Evolutionary conservation across 1,140 invertebrate genomes (phyloP), one percentile per base, ranked within the genome.

Genomic region (Hyles vespertilio): DNA sequence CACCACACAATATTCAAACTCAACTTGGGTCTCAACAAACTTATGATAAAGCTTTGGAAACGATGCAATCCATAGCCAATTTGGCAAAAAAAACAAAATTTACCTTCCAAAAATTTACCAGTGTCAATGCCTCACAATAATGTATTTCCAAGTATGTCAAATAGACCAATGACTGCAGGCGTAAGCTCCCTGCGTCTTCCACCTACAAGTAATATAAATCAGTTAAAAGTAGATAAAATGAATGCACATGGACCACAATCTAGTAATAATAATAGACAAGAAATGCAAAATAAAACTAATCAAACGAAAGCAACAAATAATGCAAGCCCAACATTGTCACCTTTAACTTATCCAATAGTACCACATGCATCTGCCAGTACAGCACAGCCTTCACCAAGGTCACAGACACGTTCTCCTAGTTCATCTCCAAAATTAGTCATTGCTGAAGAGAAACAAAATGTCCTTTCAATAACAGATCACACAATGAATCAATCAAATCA

Each of bases 371-470:
- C 79, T 5, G 63, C 75, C 40, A 78, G 52, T 62, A 57, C 72
- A 57, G 53, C 79, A 45, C 81, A 85, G 52, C 74, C 79, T 50
- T 82, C 80, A 34, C 86, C 88, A 57, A 81, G 84, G 58, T 77
- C 84, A 43, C 87, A 87, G 67, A 89, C 84, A 10, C 76, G 89
- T n/a, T 90, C 89, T 32, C 89, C 89, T 48, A 90, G 89, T 65
- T 89, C 87, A 11, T 90, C 89, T 54, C 89, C 89, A 46, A 90
- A 90, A 61, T 77, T 90, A 61, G 86, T 90, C 2, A 90, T 90
- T 65, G 89, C 88, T 55, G 89, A 90, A 67, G 85, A 89, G 43
- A 89, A 89, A 60, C 88, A 89, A 67, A 64, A 71, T 40, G 72
- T 58, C 54, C 78, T 59, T 67, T 61, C 63, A 61, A 65, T 77